Conservation (phyloP, 2,113 vertebrate species). For the Vidua macroura region DNA sequence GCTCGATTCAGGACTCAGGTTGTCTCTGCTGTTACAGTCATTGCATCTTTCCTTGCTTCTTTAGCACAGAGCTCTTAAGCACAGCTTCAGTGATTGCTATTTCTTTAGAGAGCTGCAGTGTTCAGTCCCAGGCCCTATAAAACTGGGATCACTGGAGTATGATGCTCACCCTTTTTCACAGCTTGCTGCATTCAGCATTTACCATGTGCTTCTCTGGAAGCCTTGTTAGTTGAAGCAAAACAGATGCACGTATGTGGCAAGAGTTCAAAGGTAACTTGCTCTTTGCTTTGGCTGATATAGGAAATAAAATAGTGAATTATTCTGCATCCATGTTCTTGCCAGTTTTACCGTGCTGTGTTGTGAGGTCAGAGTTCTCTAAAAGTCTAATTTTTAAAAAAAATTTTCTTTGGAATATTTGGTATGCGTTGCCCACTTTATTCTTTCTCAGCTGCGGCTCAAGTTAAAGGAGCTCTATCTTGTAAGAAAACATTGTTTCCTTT, state of each 20-base stretch:
- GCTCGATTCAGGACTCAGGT: fast-evolving
- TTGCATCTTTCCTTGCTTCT: neutral
- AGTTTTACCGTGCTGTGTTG: neutral
- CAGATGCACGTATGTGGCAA: neutral
- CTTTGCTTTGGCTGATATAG: neutral
- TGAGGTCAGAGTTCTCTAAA: neutral
- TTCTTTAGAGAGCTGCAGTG: neutral
- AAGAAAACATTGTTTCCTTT: neutral
- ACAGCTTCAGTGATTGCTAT: neutral
- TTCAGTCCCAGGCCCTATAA: neutral
- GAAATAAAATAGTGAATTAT: neutral
- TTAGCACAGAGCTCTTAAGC: neutral
- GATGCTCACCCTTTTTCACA: neutral
- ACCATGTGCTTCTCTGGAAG: neutral
- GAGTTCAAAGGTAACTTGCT: slow-evolving; percentile 42
- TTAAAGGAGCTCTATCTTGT: neutral
- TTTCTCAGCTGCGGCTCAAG: neutral
- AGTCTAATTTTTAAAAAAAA: neutral
- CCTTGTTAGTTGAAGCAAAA: neutral
- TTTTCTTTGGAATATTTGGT: neutral
- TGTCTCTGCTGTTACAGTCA: neutral
- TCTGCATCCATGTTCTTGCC: neutral
- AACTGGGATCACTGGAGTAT: neutral
- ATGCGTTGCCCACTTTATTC: neutral
- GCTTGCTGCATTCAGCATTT: neutral